Evolutionary conservation across 2,888 invertebrate species (phyloP).

Genomic region (Xestia sexstrigata): DNA sequence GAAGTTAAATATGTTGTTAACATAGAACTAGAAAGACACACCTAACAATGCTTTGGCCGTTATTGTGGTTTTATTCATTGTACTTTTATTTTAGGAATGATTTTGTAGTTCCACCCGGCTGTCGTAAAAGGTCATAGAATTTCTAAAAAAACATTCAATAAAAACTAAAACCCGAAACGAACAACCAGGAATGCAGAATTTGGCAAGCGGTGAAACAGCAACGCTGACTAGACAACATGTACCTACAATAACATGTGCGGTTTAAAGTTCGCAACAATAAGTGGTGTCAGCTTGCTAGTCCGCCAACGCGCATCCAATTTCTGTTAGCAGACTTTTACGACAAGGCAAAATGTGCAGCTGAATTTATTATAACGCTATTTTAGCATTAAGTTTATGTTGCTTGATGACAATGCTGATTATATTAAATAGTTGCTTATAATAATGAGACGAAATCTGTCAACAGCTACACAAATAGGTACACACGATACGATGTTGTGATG

Average conservation of each 20-base stretch:
- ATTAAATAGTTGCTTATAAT: neutral
- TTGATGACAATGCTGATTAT: conserved; percentile 6
- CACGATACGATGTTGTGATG: neutral
- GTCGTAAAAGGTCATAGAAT: neutral
- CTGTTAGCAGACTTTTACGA: conserved; percentile 48
- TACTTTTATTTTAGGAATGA: neutral
- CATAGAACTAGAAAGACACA: neutral
- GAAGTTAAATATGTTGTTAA: neutral
- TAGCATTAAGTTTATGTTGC: neutral
- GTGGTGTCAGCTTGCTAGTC: conserved; percentile 59
- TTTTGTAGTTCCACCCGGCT: neutral
- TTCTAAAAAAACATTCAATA: conserved; percentile 17
- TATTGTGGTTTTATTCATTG: neutral
- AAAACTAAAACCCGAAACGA: conserved; percentile 45
- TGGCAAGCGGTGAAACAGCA: conserved; percentile 31
- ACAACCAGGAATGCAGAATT: conserved; percentile 52
- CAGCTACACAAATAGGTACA: neutral
- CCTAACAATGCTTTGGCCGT: no score
- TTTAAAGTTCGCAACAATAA: conserved; percentile 58
- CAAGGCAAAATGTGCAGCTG: conserved; percentile 42
- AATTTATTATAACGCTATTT: conserved; percentile 37
- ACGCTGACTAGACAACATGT: conserved; percentile 46
- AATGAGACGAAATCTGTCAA: neutral
- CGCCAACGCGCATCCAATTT: conserved; percentile 56
- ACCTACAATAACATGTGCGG: conserved; percentile 48